phyloP scores from a whole-genome alignment of 2,113 vertebrate species.

The Bostrychus sinensis region DNA sequence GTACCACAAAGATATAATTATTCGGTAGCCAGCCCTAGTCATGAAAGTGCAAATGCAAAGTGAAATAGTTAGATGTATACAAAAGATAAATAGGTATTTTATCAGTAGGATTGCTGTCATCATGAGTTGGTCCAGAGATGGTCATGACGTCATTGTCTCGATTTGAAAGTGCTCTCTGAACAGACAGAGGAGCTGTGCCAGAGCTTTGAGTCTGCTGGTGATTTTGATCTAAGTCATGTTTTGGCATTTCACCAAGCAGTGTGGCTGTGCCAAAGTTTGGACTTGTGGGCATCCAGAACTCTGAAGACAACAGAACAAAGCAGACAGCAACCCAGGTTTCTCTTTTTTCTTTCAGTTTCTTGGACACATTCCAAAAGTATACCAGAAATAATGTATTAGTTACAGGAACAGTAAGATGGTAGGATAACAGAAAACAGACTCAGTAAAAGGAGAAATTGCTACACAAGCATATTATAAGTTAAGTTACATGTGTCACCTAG shows the following conservation, averaged over 20 bases:
- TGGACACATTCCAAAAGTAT: neutral
- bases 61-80: neutral
- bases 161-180: constrained; percentile 10
- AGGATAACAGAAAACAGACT: neutral
- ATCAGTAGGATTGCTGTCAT: neutral
- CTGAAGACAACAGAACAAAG: neutral
- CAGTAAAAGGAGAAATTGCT: constrained; percentile 3
- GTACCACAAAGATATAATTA: too few species aligned
- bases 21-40: too few species aligned
- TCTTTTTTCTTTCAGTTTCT: neutral
- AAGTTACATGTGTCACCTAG: neutral
- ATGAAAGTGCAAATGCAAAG: too few species aligned
- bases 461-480: too few species aligned
- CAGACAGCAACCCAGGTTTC: too few species aligned
- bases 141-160: neutral
- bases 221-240: constrained; percentile 8
- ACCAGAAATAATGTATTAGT: neutral
- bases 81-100: neutral
- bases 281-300: neutral
- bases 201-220: neutral
- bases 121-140: neutral
- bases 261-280: neutral
- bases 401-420: neutral
- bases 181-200: neutral
- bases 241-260: neutral